phyloP scores from a whole-genome alignment of 1,140 invertebrate species.

The Planococcus citri region DNA sequence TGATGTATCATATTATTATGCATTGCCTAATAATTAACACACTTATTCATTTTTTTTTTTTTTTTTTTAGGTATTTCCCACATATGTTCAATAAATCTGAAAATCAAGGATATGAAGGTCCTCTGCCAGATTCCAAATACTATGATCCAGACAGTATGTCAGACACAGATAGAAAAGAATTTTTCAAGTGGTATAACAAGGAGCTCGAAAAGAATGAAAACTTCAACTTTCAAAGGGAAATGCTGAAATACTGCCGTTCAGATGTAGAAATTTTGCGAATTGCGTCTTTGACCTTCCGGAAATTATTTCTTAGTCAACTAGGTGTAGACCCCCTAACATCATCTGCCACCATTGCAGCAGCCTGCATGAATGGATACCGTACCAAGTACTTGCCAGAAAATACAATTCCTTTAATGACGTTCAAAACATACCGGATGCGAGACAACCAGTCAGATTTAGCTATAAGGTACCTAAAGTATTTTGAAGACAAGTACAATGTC shows the following conservation, averaged over 20 bases:
- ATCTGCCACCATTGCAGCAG: constrained; percentile 20
- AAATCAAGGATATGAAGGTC: constrained; percentile 27
- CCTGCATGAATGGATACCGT: constrained; percentile 21
- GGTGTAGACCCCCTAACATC: constrained; percentile 21
- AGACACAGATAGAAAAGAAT: constrained; percentile 14
- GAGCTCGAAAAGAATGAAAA: constrained; percentile 22
- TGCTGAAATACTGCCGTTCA: constrained; percentile 28
- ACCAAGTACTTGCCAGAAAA: constrained; percentile 17
- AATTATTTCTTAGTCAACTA: constrained; percentile 15
- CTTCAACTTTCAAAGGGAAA: too few species aligned
- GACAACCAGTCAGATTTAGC: constrained; percentile 22
- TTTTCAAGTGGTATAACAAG: constrained; percentile 26
- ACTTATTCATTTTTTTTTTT: too few species aligned
- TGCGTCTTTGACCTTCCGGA: constrained; percentile 31
- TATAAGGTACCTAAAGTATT: constrained; percentile 19
- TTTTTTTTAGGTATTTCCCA: too few species aligned
- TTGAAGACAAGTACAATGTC: background rate
- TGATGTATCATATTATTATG: too few species aligned
- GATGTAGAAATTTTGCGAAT: constrained; percentile 28
- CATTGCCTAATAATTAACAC: too few species aligned
- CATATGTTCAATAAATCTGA: constrained; percentile 27
- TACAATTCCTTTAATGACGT: constrained; percentile 21
- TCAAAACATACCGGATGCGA: constrained; percentile 4
- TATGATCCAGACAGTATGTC: constrained; percentile 26
- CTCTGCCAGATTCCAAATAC: constrained; percentile 24